phyloP scores from a whole-genome alignment of 2,113 vertebrate genomes.

The Ardeotis arabs region DNA sequence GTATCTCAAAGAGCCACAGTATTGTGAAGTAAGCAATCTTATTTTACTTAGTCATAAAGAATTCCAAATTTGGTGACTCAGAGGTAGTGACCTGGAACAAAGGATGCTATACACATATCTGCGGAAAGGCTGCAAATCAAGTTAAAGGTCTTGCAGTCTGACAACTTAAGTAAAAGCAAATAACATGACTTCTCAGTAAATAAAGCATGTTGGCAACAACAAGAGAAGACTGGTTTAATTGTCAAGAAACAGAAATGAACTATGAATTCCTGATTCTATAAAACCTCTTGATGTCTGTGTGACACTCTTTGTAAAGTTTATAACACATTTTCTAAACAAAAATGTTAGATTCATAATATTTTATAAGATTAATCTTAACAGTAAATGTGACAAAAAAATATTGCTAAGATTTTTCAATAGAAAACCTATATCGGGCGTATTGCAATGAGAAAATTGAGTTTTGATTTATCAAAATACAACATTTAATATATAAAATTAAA shows the following conservation, averaged over 20 bases:
- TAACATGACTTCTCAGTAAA: neutral
- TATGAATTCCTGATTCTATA: neutral
- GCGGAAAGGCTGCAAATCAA: neutral
- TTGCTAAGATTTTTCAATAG: neutral
- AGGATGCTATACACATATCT: neutral
- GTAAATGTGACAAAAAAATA: neutral
- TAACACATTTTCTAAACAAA: neutral
- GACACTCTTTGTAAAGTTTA: neutral
- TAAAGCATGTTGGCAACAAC: neutral
- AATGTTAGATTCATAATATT: neutral
- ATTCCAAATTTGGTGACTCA: neutral
- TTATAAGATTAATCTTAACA: neutral
- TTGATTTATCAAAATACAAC: neutral
- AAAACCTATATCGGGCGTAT: accelerated
- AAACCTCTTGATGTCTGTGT: neutral
- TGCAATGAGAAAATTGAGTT: neutral
- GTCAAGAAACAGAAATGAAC: neutral
- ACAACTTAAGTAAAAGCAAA: neutral
- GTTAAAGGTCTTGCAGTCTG: neutral
- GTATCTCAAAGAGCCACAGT: neutral
- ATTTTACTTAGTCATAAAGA: neutral
- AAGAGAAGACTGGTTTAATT: neutral
- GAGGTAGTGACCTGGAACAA: neutral
- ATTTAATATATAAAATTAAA: neutral
- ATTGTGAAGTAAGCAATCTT: neutral